Evolutionary conservation across 37 sponge, comb jelly and placozoan species (phyloP), one percentile per base, ranked within the genome.

Genomic region (Ephydatia muelleri): DNA sequence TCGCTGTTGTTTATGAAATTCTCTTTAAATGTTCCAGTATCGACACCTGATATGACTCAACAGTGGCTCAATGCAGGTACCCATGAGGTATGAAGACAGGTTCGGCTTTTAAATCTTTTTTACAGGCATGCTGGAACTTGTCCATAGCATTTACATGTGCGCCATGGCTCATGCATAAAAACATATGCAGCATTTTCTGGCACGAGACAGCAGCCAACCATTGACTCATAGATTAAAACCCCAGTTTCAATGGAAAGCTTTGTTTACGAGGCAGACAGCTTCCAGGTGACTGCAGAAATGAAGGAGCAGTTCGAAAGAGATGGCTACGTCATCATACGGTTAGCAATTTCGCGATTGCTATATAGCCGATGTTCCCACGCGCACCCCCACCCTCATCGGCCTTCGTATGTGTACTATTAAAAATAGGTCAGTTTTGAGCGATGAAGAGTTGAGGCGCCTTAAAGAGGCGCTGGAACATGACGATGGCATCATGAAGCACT

Each of bases 301-400:
- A 81, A 81, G 39, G 32, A 37, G 69, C 19, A 32, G 9, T 93
- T 93, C 77, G 40, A 81, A 19, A 49, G 72, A 37, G 73, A 93
- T 82, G 93, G 93, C 77, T 93, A 89, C 80, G 78, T 93, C 29
- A 78, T 86, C 26, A 80, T 88, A 40, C 85, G 79, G 93, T 93
- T 69, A 0, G 65, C 25, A 16, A 40, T 38, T 2, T 33, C 3
- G 5, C 6, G 43, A 43, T 43, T 6, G n/a, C n/a, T n/a, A n/a
- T 21, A 65, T 22, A 14, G 19, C 14, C 21, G 66, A 21, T 22
- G 21, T 65, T 65, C 21, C 21, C 66, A 65, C 66, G 66, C 19
- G 66, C 19, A 21, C 66, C 19, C 66, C 66, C 14, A 21, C 66
- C 66, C 66, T 21, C 66, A 14, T 65, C 14, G 19, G 66, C 66